Evolutionary conservation across 2,797 vertebrate species (phyloP).

Genomic region (Halcyon badia): DNA sequence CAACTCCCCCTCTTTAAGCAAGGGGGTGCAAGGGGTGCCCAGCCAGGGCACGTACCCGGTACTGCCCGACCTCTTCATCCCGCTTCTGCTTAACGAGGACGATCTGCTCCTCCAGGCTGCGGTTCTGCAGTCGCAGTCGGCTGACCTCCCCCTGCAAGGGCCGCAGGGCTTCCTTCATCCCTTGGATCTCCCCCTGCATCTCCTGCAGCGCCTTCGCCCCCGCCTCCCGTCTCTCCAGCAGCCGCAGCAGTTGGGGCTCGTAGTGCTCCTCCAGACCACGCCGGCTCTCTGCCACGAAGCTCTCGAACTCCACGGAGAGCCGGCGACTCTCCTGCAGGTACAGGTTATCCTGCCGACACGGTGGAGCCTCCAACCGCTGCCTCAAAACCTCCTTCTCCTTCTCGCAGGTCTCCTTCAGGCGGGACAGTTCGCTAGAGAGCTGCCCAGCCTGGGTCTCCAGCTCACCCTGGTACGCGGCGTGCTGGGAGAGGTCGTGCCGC

Average conservation of each 20-base stretch:
- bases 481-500: conserved; percentile 87
- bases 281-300: conserved; percentile 84
- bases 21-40: rapidly evolving
- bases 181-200: conserved; percentile 82
- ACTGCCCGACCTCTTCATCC: conserved; percentile 82
- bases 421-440: conserved; percentile 81
- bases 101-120: conserved; percentile 86
- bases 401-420: conserved; percentile 80
- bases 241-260: conserved; percentile 86
- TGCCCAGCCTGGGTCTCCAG: conserved; percentile 81
- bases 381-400: conserved; percentile 80
- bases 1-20: rapidly evolving
- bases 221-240: conserved; percentile 84
- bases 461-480: conserved; percentile 73
- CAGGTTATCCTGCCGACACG: conserved; percentile 80
- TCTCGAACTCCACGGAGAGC: conserved; percentile 86
- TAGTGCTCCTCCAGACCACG: conserved; percentile 87
- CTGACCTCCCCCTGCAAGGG: conserved; percentile 84
- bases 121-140: conserved; percentile 83
- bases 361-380: conserved; percentile 69
- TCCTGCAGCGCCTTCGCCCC: conserved; percentile 85
- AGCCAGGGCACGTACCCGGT: conserved; percentile 80
- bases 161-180: conserved; percentile 82
- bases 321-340: conserved; percentile 87
- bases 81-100: conserved; percentile 84